A percentile compares a stretch with the other conserved stretches of the same genome.
These are phyloP conservation scores for Eubasilissa regina DNA, from an alignment of 1,140 invertebrate species.

Conservation along the genomic window DNA sequence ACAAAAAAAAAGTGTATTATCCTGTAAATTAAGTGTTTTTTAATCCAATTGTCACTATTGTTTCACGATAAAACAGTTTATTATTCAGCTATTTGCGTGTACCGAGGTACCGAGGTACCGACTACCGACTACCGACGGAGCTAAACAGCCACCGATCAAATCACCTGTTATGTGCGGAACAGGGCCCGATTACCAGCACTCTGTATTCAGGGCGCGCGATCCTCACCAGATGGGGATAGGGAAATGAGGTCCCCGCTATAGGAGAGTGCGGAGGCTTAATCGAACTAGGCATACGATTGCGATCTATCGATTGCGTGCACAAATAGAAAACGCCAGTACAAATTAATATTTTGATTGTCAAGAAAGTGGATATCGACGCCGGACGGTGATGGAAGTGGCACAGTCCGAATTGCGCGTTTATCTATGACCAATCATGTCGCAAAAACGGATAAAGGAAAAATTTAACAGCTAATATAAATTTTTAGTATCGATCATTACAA, in stretches of 20 bases:
- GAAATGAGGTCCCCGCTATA: constrained; percentile 6
- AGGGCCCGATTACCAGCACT: constrained; percentile 7
- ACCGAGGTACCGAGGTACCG: too few species aligned
- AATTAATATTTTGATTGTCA: too few species aligned
- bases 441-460: too few species aligned
- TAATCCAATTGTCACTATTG: background rate
- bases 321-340: background rate
- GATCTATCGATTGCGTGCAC: background rate
- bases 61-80: background rate
- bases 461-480: too few species aligned
- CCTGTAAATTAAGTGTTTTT: too few species aligned
- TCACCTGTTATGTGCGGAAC: constrained; percentile 4
- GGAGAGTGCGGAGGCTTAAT: background rate
- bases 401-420: background rate
- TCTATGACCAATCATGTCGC: too few species aligned
- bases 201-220: constrained; percentile 11
- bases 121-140: too few species aligned
- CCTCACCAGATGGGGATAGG: constrained; percentile 9
- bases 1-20: too few species aligned
- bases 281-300: background rate
- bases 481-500: too few species aligned
- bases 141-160: constrained; percentile 4
- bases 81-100: constrained; percentile 10
- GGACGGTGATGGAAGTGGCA: background rate
- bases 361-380: too few species aligned